Conservation (phyloP, 2,113 vertebrate species). For the Ammodytes dubius region DNA sequence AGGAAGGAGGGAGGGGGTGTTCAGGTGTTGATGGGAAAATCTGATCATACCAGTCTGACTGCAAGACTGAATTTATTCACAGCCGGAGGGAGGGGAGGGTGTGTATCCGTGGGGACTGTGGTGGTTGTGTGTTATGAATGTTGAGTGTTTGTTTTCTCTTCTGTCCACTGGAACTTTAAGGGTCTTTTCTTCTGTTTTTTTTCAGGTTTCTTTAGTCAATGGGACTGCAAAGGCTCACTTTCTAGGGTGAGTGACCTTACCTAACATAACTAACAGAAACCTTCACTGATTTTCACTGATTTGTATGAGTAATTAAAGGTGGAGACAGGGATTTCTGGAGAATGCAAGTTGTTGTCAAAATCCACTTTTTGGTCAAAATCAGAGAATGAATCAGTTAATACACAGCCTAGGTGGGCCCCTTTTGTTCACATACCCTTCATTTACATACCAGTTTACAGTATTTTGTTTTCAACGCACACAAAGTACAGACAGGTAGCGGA, state of each 20-base stretch:
- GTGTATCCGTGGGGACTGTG: slow-evolving; percentile 30
- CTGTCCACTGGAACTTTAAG: slow-evolving; percentile 26
- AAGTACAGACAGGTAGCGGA: too few relatives aligned
- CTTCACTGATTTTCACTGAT: neutral
- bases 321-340: too few relatives aligned
- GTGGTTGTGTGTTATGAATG: slow-evolving; percentile 25
- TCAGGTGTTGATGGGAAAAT: slow-evolving; percentile 46
- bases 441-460: too few relatives aligned
- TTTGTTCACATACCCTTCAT: too few relatives aligned
- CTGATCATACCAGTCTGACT: slow-evolving; percentile 76
- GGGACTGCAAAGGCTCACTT: slow-evolving; percentile 91
- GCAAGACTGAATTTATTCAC: slow-evolving; percentile 48
- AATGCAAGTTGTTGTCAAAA: too few relatives aligned
- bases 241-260: slow-evolving; percentile 87
- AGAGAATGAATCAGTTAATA: too few relatives aligned
- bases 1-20: neutral
- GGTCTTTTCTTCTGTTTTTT: slow-evolving; percentile 51
- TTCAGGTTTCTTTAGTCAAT: slow-evolving; percentile 90
- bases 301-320: neutral
- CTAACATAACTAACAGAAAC: slow-evolving; percentile 41
- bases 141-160: slow-evolving; percentile 16
- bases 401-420: too few relatives aligned
- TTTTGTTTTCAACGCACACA: too few relatives aligned
- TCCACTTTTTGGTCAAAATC: too few relatives aligned
- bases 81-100: slow-evolving; percentile 39